Evolutionary conservation across 2,888 invertebrate species (phyloP).

Genomic region (Exephanes ischioxanthus): DNA sequence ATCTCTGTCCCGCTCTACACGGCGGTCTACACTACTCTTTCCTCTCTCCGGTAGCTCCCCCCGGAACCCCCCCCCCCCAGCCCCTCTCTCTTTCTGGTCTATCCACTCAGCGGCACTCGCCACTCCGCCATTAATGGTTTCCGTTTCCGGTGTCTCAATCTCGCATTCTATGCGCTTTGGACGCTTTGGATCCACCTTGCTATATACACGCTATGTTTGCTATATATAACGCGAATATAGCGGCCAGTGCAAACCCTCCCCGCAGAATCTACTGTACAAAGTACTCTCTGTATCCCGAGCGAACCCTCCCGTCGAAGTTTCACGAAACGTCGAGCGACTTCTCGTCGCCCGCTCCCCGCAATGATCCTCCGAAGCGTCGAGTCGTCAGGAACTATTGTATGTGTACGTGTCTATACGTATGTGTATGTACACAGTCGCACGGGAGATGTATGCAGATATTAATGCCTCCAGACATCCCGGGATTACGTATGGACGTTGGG

Average conservation of each 20-base stretch:
- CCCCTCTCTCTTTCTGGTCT: conserved; percentile 31
- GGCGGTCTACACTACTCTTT: conserved; percentile 49
- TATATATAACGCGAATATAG: neutral
- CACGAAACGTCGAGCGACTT: conserved; percentile 5
- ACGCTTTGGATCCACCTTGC: conserved; percentile 22
- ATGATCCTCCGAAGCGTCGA: conserved; percentile 10
- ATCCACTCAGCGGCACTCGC: conserved; percentile 64
- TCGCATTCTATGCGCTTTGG: conserved; percentile 64
- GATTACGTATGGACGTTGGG: conserved; percentile 15
- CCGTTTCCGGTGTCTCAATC: conserved; percentile 81
- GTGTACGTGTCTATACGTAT: neutral
- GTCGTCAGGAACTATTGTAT: conserved; percentile 4
- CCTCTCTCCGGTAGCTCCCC: conserved; percentile 46
- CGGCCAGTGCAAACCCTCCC: conserved; percentile 4
- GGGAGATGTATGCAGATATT: conserved; percentile 26
- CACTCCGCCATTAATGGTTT: conserved; percentile 79
- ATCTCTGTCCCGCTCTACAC: conserved; percentile 33
- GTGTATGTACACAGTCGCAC: neutral
- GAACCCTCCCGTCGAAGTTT: neutral
- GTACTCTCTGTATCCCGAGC: neutral
- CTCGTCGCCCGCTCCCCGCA: neutral
- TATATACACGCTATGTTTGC: neutral
- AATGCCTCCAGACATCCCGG: conserved; percentile 18
- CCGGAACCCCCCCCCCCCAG: conserved; percentile 48
- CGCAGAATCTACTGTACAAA: neutral